phyloP scores from a whole-genome alignment of 2,888 invertebrate genomes.

The Furcula furcula region DNA sequence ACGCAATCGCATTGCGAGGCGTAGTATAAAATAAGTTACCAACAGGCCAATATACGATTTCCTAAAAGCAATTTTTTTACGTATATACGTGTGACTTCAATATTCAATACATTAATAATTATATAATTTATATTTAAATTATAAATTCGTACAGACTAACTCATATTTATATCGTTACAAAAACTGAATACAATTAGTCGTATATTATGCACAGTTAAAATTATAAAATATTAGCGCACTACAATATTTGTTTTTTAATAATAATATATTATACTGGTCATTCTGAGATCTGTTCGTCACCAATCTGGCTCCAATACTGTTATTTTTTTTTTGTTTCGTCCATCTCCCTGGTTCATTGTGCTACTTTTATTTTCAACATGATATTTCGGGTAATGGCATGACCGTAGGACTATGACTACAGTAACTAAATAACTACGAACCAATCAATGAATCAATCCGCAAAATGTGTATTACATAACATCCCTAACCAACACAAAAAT shows the following conservation, averaged over 20 bases:
- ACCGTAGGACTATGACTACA: too few relatives aligned
- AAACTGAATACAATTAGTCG: slow-evolving; percentile 48
- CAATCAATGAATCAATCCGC: too few relatives aligned
- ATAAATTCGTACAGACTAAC: slow-evolving; percentile 71
- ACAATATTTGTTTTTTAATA: slow-evolving; percentile 38
- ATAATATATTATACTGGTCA: slow-evolving; percentile 71
- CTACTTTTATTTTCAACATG: too few relatives aligned
- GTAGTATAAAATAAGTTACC: slow-evolving; percentile 22
- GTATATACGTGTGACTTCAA: slow-evolving; percentile 65
- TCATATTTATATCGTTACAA: slow-evolving; percentile 42
- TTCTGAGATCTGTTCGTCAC: slow-evolving; percentile 74
- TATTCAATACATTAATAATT: slow-evolving; percentile 40
- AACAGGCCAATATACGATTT: slow-evolving; percentile 51
- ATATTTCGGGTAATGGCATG: too few relatives aligned
- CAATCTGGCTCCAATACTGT: slow-evolving; percentile 65
- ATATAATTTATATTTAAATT: slow-evolving; percentile 53
- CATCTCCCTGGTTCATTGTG: slow-evolving; percentile 29
- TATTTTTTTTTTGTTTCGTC: slow-evolving; percentile 32
- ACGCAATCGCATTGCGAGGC: slow-evolving; percentile 3
- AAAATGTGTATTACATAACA: too few relatives aligned
- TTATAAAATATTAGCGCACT: slow-evolving; percentile 55
- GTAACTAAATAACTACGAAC: too few relatives aligned
- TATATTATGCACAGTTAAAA: slow-evolving; percentile 56
- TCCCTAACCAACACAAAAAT: too few relatives aligned
- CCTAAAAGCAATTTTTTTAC: slow-evolving; percentile 61